These are phyloP conservation scores for Agonum fuliginosum DNA, from an alignment of 2,888 invertebrate species.

Conservation along the genomic window DNA sequence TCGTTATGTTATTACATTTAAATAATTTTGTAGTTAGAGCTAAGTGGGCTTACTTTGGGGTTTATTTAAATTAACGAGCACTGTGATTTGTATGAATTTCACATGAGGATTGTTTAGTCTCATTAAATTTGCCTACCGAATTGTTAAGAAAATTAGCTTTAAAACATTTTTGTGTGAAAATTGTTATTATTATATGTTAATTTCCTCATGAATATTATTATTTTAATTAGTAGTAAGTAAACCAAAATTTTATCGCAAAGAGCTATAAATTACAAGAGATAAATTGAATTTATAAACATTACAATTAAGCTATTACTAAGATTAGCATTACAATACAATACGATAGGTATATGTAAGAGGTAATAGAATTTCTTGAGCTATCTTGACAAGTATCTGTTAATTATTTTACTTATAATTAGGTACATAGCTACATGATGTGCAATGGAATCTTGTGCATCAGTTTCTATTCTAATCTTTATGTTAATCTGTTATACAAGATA, in stretches of 20 bases:
- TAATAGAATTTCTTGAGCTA: slow-evolving; percentile 1
- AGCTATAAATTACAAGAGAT: slow-evolving; percentile 1
- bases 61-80: slow-evolving; percentile 55
- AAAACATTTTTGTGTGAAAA: background rate
- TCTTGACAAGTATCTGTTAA: slow-evolving; percentile 18
- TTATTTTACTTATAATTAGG: slow-evolving; percentile 38
- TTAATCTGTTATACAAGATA: no score
- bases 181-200: slow-evolving; percentile 25
- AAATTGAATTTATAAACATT: slow-evolving; percentile 17
- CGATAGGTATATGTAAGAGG: background rate
- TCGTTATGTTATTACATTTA: slow-evolving; percentile 57
- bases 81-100: slow-evolving; percentile 50
- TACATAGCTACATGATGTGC: slow-evolving; percentile 15
- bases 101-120: slow-evolving; percentile 42
- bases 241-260: background rate
- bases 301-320: slow-evolving; percentile 4
- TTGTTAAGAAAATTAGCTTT: slow-evolving; percentile 23
- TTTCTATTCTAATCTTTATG: background rate
- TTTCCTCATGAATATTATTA: background rate
- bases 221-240: slow-evolving; percentile 1
- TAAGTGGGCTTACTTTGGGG: slow-evolving; percentile 45
- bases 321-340: background rate
- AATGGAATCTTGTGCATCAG: background rate
- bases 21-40: slow-evolving; percentile 55
- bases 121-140: slow-evolving; percentile 24